A percentile compares a stretch with the other conserved stretches of the same genome.
phyloP scores from a whole-genome alignment of 2,797 vertebrate genomes.

The Vireo griseus region DNA sequence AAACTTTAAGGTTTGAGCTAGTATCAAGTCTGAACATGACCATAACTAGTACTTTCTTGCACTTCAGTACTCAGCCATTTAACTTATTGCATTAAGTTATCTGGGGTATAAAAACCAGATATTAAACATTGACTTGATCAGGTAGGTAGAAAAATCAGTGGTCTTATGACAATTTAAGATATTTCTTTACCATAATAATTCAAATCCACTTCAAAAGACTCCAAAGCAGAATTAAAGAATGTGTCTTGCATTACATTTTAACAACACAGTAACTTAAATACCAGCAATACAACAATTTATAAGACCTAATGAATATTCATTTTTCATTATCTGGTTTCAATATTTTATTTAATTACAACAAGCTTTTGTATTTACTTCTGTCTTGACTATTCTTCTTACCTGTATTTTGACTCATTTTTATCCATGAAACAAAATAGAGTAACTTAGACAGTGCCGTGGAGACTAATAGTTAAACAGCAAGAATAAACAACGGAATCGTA shows the following conservation, averaged over 20 bases:
- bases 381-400: constrained; percentile 16
- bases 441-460: neutral
- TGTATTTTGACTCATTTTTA: constrained; percentile 29
- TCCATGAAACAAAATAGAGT: constrained; percentile 3
- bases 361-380: constrained; percentile 30
- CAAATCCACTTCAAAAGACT: neutral
- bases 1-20: neutral
- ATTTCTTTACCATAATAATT: neutral
- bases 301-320: constrained; percentile 11
- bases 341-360: constrained; percentile 24
- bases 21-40: neutral
- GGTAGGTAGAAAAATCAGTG: neutral
- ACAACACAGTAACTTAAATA: neutral
- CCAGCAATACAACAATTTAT: neutral
- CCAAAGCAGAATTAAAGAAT: neutral
- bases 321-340: constrained; percentile 17
- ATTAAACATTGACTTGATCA: neutral
- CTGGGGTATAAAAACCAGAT: neutral
- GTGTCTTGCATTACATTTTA: neutral
- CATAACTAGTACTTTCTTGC: neutral
- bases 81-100: neutral
- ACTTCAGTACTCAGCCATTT: neutral
- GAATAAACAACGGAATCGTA: neutral
- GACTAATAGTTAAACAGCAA: neutral
- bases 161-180: neutral